Evolutionary conservation across 2,888 invertebrate genomes (phyloP).

Genomic region (Drosophila helvetica): DNA sequence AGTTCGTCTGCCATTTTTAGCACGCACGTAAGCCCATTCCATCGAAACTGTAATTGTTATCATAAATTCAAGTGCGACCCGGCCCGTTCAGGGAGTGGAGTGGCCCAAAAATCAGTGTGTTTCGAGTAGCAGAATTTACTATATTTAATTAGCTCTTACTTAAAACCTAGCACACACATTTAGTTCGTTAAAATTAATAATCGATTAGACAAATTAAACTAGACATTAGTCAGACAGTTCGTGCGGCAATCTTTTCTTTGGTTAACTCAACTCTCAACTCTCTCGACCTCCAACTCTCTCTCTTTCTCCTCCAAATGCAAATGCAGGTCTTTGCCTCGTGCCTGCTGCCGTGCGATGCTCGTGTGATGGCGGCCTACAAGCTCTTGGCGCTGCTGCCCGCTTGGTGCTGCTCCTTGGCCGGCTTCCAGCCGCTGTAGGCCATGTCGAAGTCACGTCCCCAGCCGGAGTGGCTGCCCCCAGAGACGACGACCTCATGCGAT

Average conservation of each 20-base stretch:
- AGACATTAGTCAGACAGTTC: slow-evolving; percentile 69
- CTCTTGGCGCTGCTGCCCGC: slow-evolving; percentile 68
- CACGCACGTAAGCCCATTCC: slow-evolving; percentile 67
- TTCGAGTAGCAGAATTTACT: slow-evolving; percentile 59
- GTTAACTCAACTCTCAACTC: slow-evolving; percentile 41
- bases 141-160: slow-evolving; percentile 74
- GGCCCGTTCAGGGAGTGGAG: slow-evolving; percentile 5
- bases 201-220: slow-evolving; percentile 64
- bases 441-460: slow-evolving; percentile 89
- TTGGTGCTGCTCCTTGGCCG: slow-evolving; percentile 72
- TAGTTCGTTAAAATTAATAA: slow-evolving; percentile 59
- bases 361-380: slow-evolving; percentile 48
- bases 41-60: slow-evolving; percentile 60
- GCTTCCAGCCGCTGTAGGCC: slow-evolving; percentile 86
- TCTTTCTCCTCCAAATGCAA: slow-evolving; percentile 53
- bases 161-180: slow-evolving; percentile 79
- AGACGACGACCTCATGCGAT: slow-evolving; percentile 89
- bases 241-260: slow-evolving; percentile 73
- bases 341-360: slow-evolving; percentile 3
- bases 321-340: slow-evolving; percentile 26
- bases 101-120: not conserved
- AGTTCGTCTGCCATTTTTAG: slow-evolving; percentile 57
- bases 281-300: slow-evolving; percentile 4
- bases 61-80: slow-evolving; percentile 54
- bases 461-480: slow-evolving; percentile 88